Evolutionary conservation across 2,113 vertebrate genomes (phyloP).

Genomic region (Eurypyga helias): DNA sequence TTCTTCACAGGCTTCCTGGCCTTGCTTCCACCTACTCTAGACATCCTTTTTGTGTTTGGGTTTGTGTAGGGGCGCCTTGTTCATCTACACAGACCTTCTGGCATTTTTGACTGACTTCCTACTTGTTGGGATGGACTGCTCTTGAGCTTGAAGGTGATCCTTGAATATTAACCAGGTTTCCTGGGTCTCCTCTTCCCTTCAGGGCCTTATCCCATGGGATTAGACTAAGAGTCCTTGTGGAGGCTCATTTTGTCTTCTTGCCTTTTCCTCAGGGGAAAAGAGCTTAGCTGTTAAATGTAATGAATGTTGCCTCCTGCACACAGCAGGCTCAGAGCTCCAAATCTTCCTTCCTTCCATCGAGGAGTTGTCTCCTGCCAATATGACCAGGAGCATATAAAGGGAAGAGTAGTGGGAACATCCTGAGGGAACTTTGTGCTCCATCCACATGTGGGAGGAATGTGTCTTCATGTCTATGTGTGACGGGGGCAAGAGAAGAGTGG

Average conservation of each 20-base stretch:
- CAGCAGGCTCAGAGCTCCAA: background rate
- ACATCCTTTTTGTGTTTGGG: background rate
- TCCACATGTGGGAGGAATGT: background rate
- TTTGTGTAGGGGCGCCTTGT: background rate
- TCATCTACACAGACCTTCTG: background rate
- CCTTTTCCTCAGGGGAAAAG: background rate
- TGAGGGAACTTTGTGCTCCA: background rate
- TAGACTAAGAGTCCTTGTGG: background rate
- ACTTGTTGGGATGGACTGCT: background rate
- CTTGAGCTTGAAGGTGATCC: background rate
- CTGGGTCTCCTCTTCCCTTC: background rate
- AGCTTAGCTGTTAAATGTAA: background rate
- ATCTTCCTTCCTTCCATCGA: background rate
- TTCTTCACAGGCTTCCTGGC: background rate
- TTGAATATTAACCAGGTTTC: background rate
- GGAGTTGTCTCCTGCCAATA: background rate
- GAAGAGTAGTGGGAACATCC: background rate
- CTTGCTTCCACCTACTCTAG: background rate
- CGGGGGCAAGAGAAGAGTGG: background rate
- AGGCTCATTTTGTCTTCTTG: background rate
- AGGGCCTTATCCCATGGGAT: background rate
- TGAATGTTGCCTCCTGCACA: fast-evolving
- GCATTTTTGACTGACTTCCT: background rate
- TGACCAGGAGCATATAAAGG: background rate
- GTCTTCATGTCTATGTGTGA: background rate